Percentiles rank a stretch among this genome's conserved stretches.
Evolutionary conservation across 2,797 vertebrate genomes (phyloP).

Genomic region (Neopelma chrysocephalum): DNA sequence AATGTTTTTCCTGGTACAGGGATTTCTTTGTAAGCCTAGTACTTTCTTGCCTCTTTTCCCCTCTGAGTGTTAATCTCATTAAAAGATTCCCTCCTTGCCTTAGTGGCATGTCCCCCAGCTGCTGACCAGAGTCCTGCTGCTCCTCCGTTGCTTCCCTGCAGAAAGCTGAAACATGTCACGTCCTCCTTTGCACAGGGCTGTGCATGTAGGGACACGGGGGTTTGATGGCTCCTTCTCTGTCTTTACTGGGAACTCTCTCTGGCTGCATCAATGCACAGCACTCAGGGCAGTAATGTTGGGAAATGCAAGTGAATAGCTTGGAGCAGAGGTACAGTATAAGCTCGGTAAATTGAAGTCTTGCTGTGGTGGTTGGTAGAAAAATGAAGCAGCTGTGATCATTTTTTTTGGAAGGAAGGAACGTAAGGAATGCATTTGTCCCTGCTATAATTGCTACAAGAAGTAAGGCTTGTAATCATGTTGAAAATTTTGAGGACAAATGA

Average conservation of each 20-base stretch:
- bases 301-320: not conserved
- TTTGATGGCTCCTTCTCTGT: not conserved
- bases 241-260: not conserved
- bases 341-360: not conserved
- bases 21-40: not conserved
- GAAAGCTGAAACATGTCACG: not conserved
- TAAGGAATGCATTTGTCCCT: not conserved
- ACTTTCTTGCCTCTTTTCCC: not conserved
- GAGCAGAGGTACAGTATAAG: not conserved
- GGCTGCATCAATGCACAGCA: fast-evolving
- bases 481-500: not conserved
- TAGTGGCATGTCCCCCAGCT: not conserved
- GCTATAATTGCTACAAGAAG: not conserved
- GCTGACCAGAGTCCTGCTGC: not conserved
- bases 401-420: not conserved
- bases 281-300: not conserved
- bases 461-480: not conserved
- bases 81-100: not conserved
- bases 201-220: fast-evolving
- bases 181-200: not conserved
- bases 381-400: not conserved
- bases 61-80: constrained; percentile 2
- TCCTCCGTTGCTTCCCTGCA: not conserved
- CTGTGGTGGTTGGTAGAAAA: not conserved
- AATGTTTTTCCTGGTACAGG: not conserved